phyloP scores from a whole-genome alignment of 2,888 invertebrate genomes.

The Pollenia angustigena region DNA sequence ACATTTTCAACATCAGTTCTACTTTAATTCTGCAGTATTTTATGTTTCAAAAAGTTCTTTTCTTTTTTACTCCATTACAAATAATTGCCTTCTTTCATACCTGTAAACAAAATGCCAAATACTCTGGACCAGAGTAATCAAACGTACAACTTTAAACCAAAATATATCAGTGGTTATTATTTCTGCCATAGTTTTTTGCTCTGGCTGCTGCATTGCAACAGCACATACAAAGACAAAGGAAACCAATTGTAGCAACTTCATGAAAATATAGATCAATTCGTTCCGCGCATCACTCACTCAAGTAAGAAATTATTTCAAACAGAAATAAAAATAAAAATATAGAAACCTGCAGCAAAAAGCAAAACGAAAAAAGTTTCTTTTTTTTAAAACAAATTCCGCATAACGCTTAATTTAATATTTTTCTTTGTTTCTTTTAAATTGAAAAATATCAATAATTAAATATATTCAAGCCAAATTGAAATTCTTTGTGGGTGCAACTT shows the following conservation, averaged over 20 bases:
- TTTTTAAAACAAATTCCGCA: neutral
- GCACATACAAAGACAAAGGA: neutral
- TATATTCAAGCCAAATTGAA: too few species aligned
- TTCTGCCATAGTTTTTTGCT: neutral
- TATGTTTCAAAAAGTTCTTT: neutral
- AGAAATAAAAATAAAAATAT: neutral
- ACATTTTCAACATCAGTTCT: neutral
- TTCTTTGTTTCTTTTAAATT: neutral
- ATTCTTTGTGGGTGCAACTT: neutral
- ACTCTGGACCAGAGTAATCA: conserved; percentile 17
- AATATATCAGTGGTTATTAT: conserved; percentile 30
- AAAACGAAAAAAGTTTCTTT: conserved; percentile 10
- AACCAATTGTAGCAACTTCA: conserved; percentile 1
- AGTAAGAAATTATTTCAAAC: conserved; percentile 12
- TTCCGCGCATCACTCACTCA: conserved; percentile 1
- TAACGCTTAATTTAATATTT: conserved; percentile 20
- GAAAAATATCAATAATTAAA: too few species aligned
- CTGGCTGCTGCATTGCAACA: neutral
- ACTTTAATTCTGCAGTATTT: conserved; percentile 19
- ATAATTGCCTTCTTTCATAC: neutral
- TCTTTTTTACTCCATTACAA: neutral
- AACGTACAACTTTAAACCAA: conserved; percentile 31
- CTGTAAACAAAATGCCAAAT: neutral
- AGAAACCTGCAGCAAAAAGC: neutral
- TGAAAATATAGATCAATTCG: conserved; percentile 42